Base-by-base conservation (phyloP, 1,140 invertebrate genomes). In the Sycophaga agraensis region DNA sequence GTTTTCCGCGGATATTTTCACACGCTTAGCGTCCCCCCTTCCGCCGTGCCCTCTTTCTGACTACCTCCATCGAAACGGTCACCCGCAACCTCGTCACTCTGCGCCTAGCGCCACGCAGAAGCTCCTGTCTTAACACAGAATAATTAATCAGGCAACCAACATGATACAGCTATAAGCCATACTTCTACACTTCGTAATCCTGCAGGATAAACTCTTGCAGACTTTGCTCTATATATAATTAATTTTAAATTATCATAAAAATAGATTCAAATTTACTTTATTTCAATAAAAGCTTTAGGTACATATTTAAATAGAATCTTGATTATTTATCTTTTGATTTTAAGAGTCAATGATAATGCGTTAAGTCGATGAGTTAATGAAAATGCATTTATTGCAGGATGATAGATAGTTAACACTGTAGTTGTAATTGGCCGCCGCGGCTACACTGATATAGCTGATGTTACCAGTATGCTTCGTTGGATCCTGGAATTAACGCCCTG, bases 121-220 rank as follows among this genome's bases (percentile, higher is more conserved):
- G n/a, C n/a, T n/a, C n/a, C n/a, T n/a, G n/a, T n/a, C n/a, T n/a
- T 84, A 67, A 90, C 88, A 72, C 91, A 92, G 74, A 91, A 89
- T 64, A 91, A 76, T 21, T 88, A 80, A 78, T 92, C 91, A 64
- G 88, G 88, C 11, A 91, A 77, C 91, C 91, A 92, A 70, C 87
- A 90, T 59, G 86, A 77, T 9, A 91, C 85, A 4, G 90, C 89
- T 11, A 90, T 69, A 8, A 86, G 67, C 83, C 88, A 89, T 4
- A 89, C 82, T 2, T 84, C 84, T 5, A 85, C 83, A 58, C 85
- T 88, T 28, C 89, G 82, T 21, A 88, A 70, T 0, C 88, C 89
- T 26, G 91, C 75, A 5, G 87, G 82, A 66, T 86, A 85, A 1
- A 91, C 87, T 22, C 86, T 80, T 21, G 81, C 71, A 70, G 86